Base-by-base conservation (phyloP, 1,140 invertebrate genomes). In the Ptiloglossa arizonensis region DNA sequence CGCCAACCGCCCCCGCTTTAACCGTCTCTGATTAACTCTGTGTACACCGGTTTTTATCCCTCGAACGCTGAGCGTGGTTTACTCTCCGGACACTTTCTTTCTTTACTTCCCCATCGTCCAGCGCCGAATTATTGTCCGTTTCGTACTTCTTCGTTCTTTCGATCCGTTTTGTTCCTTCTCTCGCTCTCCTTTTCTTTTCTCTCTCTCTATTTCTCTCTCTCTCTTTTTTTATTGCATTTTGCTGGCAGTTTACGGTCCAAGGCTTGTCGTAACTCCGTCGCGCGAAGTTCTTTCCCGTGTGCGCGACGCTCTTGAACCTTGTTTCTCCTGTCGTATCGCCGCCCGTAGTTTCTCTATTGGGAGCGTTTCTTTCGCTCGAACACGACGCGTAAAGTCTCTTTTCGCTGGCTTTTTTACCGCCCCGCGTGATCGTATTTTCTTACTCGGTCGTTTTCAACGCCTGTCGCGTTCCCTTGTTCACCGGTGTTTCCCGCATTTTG, bases 241-340 rank as follows among this genome's bases (percentile, higher is more conserved):
- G 38, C 41, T 41, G 73, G 57, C 73, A 57, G 73, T 76, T 76
- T 76, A 76, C 63, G 66, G 19, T 2, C 54, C 24, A n/a, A n/a
- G 41, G 29, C 48, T 48, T 15, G 54, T 38, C 54, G 66, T 76
- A 76, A 76, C 54, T 60, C 5, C 5, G 15, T 22, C 50, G 5
- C n/a, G n/a, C 24, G 9, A 5, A 60, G 59, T 24, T 62, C 59
- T 59, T 59, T 38, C 19, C 19, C 29, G 24, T 19, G 57, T 1
- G 2, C 0, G 32, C n/a, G 2, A n/a, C n/a, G 35, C n/a, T 62
- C 59, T 41, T n/a, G n/a, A 62, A 22, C 59, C 41, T 32, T 38
- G 57, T 60, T 22, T 41, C 2, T 4, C 8, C 3, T 27, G 29
- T 2, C 29, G 35, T 66, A 63, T 52, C 35, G 29, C 6, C 19